Evolutionary conservation across 2,797 vertebrate genomes (phyloP), one percentile per base, ranked within the genome.

Genomic region (Tinamus major): DNA sequence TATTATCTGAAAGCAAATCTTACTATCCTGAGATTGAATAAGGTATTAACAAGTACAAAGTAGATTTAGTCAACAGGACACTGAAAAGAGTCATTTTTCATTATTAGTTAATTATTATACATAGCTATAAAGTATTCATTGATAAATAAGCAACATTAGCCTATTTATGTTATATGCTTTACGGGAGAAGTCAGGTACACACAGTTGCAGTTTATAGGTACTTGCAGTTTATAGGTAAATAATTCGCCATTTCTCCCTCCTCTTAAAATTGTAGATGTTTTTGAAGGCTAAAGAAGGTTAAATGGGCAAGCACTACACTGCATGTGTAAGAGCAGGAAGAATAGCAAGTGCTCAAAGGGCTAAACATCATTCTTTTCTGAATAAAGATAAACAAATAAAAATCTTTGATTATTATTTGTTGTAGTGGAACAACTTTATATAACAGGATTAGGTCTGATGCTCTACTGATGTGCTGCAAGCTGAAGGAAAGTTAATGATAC

Each of bases 311-410:
- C 69, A 48, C n/a, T 75, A 13, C 14, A 49, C 27, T 83, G 71
- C 76, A 70, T 35, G 33, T 70, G 85, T 79, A 90, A 81, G 71
- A 83, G 35, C 48, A 58, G 69, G 19, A 21, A 65, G 81, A 92
- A 91, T n/a, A 92, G 27, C 46, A 87, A 83, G 78, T 84, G 89
- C 94, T 70, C 56, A 71, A 85, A 90, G 76, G 79, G 86, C 63
- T 84, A 48, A 93, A 85, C 31, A 84, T 35, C 17, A 18, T 78
- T 95, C 77, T 62, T 92, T 93, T 93, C 64, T 93, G 80, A 97
- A 92, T 95, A 97, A 97, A 96, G 13, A 48, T 46, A 46, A 21
- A 97, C 96, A 96, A 97, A 96, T 95, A 87, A 96, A 96, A 95
- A 87, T 46, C 26, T 89, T 85, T 92, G 93, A 95, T 95, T 48